These are phyloP conservation scores for Acyrthosiphon pisum DNA, from an alignment of 1,140 invertebrate species.

Conservation along the genomic window DNA sequence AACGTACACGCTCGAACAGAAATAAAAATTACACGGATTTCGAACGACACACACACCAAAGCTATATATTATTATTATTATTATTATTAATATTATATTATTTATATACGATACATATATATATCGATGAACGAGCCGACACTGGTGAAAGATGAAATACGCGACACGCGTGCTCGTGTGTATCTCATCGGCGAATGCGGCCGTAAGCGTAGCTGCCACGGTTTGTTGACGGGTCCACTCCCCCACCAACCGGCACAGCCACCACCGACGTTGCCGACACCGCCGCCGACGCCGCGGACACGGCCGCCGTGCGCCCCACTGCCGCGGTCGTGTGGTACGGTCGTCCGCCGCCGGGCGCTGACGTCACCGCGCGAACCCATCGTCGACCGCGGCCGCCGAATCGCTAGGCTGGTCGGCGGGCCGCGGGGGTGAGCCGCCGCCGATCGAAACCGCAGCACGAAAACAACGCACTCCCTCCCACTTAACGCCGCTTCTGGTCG, in stretches of 20 bases:
- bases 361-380: constrained; percentile 40
- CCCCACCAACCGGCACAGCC: background rate
- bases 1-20: background rate
- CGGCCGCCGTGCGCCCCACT: background rate
- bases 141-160: background rate
- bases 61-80: constrained; percentile 40
- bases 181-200: constrained; percentile 52
- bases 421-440: background rate
- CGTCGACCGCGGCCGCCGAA: background rate
- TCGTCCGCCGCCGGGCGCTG: constrained; percentile 21
- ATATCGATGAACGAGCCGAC: constrained; percentile 30
- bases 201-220: constrained; percentile 7
- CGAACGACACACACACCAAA: constrained; percentile 9
- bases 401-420: background rate
- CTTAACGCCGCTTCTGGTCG: background rate
- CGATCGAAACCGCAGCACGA: constrained; percentile 50
- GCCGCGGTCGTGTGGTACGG: background rate
- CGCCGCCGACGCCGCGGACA: background rate
- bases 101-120: constrained; percentile 8
- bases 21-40: constrained; percentile 17
- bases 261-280: background rate
- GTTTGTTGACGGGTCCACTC: constrained; percentile 36
- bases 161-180: constrained; percentile 16
- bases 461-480: constrained; percentile 40
- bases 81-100: constrained; percentile 27